Percentiles rank a stretch among this genome's conserved stretches.
phyloP scores from a whole-genome alignment of 2,113 vertebrate genomes.

The Seriola rivoliana region DNA sequence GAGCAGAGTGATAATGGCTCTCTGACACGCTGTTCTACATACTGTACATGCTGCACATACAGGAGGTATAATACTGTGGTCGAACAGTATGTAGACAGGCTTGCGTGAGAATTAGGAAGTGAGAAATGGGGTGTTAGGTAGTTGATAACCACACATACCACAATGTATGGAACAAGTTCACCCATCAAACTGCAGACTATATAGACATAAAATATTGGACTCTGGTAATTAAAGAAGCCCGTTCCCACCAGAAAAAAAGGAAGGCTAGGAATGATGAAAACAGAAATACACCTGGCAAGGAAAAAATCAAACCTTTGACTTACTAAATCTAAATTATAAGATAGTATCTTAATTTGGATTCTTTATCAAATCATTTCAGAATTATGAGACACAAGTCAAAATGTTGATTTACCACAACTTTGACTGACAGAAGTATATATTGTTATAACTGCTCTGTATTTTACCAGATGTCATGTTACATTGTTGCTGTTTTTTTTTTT shows the following conservation, averaged over 20 bases:
- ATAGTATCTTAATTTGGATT: not conserved
- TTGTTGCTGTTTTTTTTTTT: too few species aligned
- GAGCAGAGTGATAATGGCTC: constrained; percentile 16
- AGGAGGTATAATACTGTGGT: not conserved
- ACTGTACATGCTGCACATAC: not conserved
- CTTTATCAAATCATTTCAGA: too few species aligned
- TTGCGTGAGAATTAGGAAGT: not conserved
- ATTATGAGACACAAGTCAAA: too few species aligned
- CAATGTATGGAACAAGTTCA: too few species aligned
- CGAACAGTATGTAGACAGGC: not conserved
- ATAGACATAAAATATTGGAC: not conserved
- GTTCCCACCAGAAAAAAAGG: not conserved
- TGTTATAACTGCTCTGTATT: too few species aligned
- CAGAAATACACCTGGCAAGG: not conserved
- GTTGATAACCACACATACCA: too few species aligned
- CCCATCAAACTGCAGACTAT: not conserved
- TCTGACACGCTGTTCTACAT: constrained; percentile 4
- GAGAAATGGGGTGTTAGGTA: too few species aligned
- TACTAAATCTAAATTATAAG: too few species aligned
- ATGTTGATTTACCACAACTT: too few species aligned
- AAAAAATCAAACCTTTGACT: too few species aligned
- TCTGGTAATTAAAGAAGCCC: not conserved
- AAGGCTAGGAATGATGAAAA: not conserved
- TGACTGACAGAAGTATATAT: too few species aligned
- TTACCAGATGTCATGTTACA: too few species aligned